Percentiles rank a stretch among this genome's conserved stretches.
Evolutionary conservation across 2,797 vertebrate genomes (phyloP).

Genomic region (Betta splendens): DNA sequence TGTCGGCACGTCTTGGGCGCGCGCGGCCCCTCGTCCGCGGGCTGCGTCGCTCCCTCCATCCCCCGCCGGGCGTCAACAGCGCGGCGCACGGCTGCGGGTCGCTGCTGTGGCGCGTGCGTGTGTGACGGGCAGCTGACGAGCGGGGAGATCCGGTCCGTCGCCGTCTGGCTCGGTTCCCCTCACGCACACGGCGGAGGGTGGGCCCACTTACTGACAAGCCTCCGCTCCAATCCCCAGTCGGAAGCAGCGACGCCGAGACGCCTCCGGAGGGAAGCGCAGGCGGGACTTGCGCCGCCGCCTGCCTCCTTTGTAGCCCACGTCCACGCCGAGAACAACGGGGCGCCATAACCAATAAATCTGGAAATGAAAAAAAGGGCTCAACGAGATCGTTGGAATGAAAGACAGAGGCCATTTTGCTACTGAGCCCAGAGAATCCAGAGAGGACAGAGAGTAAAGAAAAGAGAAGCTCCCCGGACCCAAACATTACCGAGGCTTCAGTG

Average conservation of each 20-base stretch:
- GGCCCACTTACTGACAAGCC: constrained; percentile 90
- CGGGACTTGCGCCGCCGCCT: constrained; percentile 72
- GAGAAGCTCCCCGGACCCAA: neutral
- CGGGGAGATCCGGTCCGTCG: constrained; percentile 59
- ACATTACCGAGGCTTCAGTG: no score
- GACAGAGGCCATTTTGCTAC: constrained; percentile 69
- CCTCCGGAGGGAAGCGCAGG: constrained; percentile 74
- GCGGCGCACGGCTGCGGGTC: constrained; percentile 52
- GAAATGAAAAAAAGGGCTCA: constrained; percentile 17
- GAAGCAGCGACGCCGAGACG: constrained; percentile 61
- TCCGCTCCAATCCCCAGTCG: constrained; percentile 91
- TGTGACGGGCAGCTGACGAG: constrained; percentile 71
- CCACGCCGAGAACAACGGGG: constrained; percentile 58
- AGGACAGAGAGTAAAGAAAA: constrained; percentile 13
- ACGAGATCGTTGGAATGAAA: constrained; percentile 39
- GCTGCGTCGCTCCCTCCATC: constrained; percentile 91
- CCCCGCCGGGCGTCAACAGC: constrained; percentile 61
- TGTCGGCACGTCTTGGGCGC: constrained; percentile 90
- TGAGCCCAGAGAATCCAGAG: constrained; percentile 37
- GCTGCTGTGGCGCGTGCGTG: constrained; percentile 59
- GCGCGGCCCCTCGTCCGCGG: constrained; percentile 90
- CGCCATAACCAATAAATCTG: constrained; percentile 39
- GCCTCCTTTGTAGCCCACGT: constrained; percentile 57
- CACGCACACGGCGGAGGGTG: constrained; percentile 71
- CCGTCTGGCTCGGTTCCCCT: constrained; percentile 75